Base-by-base conservation (phyloP, 1,140 invertebrate species). In the Meteorus sp. region DNA sequence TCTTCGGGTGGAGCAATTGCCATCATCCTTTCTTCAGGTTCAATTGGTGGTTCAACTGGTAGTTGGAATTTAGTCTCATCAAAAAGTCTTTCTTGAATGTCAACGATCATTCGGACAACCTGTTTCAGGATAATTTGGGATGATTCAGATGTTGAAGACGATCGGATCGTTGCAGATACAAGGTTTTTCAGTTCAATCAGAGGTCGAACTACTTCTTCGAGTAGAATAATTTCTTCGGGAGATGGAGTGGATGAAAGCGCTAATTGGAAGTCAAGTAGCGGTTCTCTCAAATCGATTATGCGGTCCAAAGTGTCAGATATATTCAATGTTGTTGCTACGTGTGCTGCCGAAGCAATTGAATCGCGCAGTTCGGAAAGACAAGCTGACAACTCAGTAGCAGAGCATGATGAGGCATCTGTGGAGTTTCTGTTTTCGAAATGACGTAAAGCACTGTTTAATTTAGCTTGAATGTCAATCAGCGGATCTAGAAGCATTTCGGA, bases 401-500 rank as follows among this genome's bases (percentile, higher is more conserved):
- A 44, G n/a, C 56, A 17, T 23, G 66, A 64, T 0, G 53, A 35
- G 8, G 57, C 50, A 11, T 61, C 62, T 13, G 31, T 44, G 0
- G 43, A 51, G n/a, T 47, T 33, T 13, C 56, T 45, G 15, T 48
- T 52, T 33, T 77, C 71, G n/a, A 64, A 61, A 25, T 68, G 66
- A n/a, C 66, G 57, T 17, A 78, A 56, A 15, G 71, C 64, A 2
- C 60, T 52, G 60, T 68, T 77, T 1, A 79, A 53, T 6, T 62
- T 61, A 0, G 68, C 65, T 43, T 80, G 76, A 3, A 74, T 65
- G 43, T 77, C 71, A 15, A 76, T 73, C 9, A 78, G 44, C 25
- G 69, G 62, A 60, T 80, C 76, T 6, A 77, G 43, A 57, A 79
- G 71, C 19, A 65, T 62, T 23, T 77, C 72, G 1, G 71, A 45